Evolutionary conservation across 2,888 invertebrate genomes (phyloP), one percentile per base, ranked within the genome.

Genomic region (Meteorus colon): DNA sequence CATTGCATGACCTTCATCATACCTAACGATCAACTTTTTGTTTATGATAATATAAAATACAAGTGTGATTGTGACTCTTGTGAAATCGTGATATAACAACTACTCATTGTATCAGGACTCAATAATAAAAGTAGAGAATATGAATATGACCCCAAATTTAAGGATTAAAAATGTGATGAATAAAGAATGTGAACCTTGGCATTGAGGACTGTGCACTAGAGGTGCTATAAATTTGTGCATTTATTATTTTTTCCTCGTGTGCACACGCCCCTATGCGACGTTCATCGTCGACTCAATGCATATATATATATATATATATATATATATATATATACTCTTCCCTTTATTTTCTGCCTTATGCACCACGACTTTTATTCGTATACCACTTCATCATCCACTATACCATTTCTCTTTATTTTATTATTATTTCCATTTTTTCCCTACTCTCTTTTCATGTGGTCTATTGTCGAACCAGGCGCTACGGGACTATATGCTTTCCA

Each of bases 401-500:
- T 48, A 48, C 48, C n/a, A 48, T 48, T 48, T 16, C 41, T 16
- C 3, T 48, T n/a, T n/a, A 4, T 16, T n/a, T 48, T 45, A 45
- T 45, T 45, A 45, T 45, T 45, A 45, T 45, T 45, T 16, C 73
- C 77, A 73, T 73, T 73, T 76, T 73, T 78, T 78, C 68, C 69
- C 74, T 74, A 55, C 71, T 55, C 34, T 75, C 75, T 74, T 78
- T 76, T 74, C 70, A 73, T 68, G 51, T 78, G 77, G 72, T 41
- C 79, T 80, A 84, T 85, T 85, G 85, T 85, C 79, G 78, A 76
- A 78, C 82, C 82, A 86, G 85, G 79, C 80, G 82, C 81, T 84
- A 84, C 80, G 81, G 83, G 83, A 86, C 85, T 84, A 55, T 84
- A 55, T 55, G 83, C 83, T 84, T 83, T 82, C 82, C 81, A 81